Conservation (phyloP, 2,888 invertebrate genomes). For the Ptychoptera contaminata region DNA sequence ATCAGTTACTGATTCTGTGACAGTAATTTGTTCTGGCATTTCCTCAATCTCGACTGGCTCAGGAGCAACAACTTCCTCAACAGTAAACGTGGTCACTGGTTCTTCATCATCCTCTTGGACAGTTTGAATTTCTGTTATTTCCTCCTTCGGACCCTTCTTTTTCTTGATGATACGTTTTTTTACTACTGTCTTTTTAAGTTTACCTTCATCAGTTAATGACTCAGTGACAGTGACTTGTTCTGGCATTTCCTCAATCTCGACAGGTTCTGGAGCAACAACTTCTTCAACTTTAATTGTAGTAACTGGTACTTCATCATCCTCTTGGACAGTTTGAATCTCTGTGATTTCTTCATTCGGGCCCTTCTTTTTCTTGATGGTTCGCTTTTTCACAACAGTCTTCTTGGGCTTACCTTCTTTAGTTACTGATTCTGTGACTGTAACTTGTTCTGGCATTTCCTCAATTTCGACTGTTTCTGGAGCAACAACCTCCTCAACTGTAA, state of each 20-base stretch:
- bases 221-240: slow-evolving; percentile 4
- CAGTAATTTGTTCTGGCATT: slow-evolving; percentile 22
- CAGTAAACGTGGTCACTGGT: slow-evolving; percentile 11
- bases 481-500: slow-evolving; percentile 8
- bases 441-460: too few species aligned
- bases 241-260: slow-evolving; percentile 25
- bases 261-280: slow-evolving; percentile 14
- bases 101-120: slow-evolving; percentile 25
- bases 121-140: slow-evolving; percentile 20
- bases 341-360: slow-evolving; percentile 21
- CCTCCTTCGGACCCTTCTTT: slow-evolving; percentile 18
- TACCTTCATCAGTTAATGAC: slow-evolving; percentile 20
- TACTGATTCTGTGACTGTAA: too few species aligned
- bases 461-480: background rate
- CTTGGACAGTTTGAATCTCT: slow-evolving; percentile 33
- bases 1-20: slow-evolving; percentile 13
- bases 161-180: slow-evolving; percentile 22
- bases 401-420: too few species aligned
- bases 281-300: slow-evolving; percentile 28
- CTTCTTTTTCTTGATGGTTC: too few species aligned
- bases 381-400: too few species aligned
- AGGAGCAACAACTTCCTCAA: slow-evolving; percentile 13
- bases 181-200: slow-evolving; percentile 18
- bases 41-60: slow-evolving; percentile 19
- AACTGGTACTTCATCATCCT: slow-evolving; percentile 32